A percentile compares a stretch with the other conserved stretches of the same genome.
Evolutionary conservation across 2,888 invertebrate genomes (phyloP).

Genomic region (Himalopsyche kuldschensis): DNA sequence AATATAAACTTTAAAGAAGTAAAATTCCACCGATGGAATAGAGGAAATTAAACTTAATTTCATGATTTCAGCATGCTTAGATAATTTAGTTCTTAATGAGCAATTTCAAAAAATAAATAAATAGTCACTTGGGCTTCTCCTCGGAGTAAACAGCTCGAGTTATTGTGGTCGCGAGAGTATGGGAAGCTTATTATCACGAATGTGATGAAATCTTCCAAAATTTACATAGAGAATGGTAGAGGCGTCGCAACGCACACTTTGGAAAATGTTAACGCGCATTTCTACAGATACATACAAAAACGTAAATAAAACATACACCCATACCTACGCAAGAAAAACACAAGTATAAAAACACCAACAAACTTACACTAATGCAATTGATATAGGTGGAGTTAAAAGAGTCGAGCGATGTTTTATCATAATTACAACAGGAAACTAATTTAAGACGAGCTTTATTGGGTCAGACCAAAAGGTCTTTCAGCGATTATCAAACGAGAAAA

Average conservation of each 20-base stretch:
- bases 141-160: constrained; percentile 2
- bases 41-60: too few relatives aligned
- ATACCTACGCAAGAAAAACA: not conserved
- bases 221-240: constrained; percentile 37
- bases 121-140: not conserved
- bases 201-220: constrained; percentile 38
- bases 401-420: not conserved
- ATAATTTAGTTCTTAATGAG: not conserved
- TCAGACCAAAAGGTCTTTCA: too few relatives aligned
- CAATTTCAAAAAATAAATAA: not conserved
- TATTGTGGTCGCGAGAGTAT: constrained; percentile 18
- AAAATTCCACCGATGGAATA: too few relatives aligned
- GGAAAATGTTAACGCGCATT: constrained; percentile 1
- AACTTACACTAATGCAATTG: not conserved
- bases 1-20: too few relatives aligned
- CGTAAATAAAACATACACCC: not conserved
- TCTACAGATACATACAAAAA: not conserved
- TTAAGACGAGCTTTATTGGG: too few relatives aligned
- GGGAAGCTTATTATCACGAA: constrained; percentile 37
- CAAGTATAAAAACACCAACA: not conserved
- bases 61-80: too few relatives aligned
- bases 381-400: not conserved
- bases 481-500: too few relatives aligned
- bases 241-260: constrained; percentile 5
- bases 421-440: too few relatives aligned